Conservation (phyloP, 2,113 vertebrate species). For the Myotis lucifugus region DNA sequence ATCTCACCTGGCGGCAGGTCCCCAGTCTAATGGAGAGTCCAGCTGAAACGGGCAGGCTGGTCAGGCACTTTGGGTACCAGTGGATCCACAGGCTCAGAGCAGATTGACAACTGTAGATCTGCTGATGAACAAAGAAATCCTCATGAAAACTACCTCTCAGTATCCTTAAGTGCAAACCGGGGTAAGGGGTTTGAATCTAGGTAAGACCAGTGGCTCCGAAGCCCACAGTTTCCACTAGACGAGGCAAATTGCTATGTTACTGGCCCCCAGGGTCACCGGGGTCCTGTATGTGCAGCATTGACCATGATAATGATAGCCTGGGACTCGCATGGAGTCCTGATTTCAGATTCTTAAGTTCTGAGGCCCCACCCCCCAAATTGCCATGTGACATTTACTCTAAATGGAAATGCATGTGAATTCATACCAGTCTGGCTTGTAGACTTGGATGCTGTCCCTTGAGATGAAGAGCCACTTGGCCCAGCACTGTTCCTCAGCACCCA, state of each 20-base stretch:
- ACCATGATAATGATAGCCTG: neutral
- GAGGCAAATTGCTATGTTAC: rapidly evolving
- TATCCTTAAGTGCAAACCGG: neutral
- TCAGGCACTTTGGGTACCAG: neutral
- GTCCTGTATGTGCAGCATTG: neutral
- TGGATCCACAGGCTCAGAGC: no score
- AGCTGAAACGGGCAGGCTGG: neutral
- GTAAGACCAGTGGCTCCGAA: neutral
- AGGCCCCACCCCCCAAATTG: neutral
- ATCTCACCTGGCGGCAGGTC: neutral
- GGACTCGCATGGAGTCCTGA: rapidly evolving
- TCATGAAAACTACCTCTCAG: neutral
- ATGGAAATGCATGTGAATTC: neutral
- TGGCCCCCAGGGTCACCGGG: neutral
- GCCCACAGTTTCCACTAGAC: neutral
- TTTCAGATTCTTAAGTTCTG: neutral
- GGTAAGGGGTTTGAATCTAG: neutral
- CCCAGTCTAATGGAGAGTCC: neutral
- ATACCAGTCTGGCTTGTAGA: neutral
- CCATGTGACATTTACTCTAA: neutral
- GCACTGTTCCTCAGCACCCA: neutral
- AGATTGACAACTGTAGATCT: neutral
- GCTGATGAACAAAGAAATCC: neutral
- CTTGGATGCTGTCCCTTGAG: neutral
- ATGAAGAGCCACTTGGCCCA: neutral